Conservation (phyloP, 2,888 invertebrate genomes). For the Noctua fimbriata region DNA sequence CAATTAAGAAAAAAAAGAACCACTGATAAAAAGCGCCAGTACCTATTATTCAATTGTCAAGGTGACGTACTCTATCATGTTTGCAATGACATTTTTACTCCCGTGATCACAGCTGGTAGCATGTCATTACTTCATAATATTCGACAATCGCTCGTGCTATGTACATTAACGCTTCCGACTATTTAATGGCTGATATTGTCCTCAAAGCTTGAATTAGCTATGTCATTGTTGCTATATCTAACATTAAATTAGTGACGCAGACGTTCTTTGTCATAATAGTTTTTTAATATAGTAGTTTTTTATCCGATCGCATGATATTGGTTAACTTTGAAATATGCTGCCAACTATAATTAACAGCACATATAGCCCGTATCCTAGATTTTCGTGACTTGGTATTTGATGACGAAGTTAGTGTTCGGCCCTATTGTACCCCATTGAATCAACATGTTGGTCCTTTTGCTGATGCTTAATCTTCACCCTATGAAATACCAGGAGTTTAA, state of each 20-base stretch:
- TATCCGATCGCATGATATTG: neutral
- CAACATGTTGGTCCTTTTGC: neutral
- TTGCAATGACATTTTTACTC: too few species aligned
- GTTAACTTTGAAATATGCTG: neutral
- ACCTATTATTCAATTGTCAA: neutral
- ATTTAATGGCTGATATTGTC: neutral
- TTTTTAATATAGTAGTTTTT: neutral
- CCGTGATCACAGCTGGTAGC: neutral
- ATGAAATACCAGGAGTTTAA: neutral
- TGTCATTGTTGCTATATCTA: neutral
- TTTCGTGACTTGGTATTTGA: neutral
- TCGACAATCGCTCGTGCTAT: neutral
- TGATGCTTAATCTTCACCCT: neutral
- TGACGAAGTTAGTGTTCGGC: neutral
- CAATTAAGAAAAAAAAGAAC: neutral
- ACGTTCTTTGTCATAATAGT: neutral
- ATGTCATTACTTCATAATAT: neutral
- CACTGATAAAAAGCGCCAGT: neutral
- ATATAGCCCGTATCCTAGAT: neutral
- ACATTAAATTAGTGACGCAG: neutral
- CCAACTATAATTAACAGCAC: neutral
- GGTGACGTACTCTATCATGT: neutral
- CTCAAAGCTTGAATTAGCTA: neutral
- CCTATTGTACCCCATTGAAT: neutral
- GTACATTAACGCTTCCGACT: neutral